Conservation (phyloP, 1,140 invertebrate genomes). For the Dryas iulia region DNA sequence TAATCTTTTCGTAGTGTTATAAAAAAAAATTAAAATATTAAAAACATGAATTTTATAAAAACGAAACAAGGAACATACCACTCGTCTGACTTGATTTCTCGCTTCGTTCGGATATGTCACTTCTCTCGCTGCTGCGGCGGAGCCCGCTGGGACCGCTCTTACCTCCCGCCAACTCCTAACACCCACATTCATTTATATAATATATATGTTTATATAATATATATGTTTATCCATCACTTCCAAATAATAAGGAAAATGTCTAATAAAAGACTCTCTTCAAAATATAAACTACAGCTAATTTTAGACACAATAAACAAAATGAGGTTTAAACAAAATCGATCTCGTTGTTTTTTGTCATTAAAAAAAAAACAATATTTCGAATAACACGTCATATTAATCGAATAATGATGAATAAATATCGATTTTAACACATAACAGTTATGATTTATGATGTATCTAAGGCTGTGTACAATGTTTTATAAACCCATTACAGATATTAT, state of each 20-base stretch:
- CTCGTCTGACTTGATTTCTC: conserved; percentile 57
- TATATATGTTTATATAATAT: neutral
- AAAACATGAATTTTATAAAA: too few species aligned
- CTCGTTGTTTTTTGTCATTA: neutral
- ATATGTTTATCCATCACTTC: neutral
- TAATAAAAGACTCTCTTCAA: too few species aligned
- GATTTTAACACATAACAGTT: neutral
- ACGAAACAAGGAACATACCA: conserved; percentile 41
- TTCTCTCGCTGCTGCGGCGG: conserved; percentile 58
- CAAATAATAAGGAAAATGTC: neutral
- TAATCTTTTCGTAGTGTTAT: too few species aligned
- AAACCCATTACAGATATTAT: neutral
- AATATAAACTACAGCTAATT: neutral
- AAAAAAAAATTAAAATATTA: too few species aligned
- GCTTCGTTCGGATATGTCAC: conserved; percentile 43
- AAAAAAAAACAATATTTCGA: neutral
- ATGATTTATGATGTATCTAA: neutral
- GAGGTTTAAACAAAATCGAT: neutral
- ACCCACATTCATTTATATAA: neutral
- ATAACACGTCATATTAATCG: neutral
- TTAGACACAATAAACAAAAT: neutral
- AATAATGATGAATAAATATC: neutral
- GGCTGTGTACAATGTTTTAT: neutral
- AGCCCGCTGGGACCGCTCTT: conserved; percentile 63
- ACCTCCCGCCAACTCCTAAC: conserved; percentile 67